These are phyloP conservation scores for Choloepus hoffmanni DNA, from an alignment of 2,113 vertebrate genomes.

Conservation along the genomic window DNA sequence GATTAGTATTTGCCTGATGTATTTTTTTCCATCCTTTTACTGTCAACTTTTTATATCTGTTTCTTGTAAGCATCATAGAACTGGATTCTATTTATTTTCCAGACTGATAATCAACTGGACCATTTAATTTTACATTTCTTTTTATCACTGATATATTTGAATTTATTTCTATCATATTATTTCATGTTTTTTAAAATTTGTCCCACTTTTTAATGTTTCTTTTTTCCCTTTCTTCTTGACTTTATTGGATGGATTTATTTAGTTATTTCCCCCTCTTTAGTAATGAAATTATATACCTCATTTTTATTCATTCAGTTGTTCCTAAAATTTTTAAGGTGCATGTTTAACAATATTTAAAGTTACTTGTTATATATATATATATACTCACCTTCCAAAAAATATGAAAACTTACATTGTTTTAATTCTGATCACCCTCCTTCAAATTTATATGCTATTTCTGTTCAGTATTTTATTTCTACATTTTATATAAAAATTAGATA, in stretches of 20 bases:
- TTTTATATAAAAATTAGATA: no score
- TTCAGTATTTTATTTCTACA: no score
- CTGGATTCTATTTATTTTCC: not conserved
- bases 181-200: not conserved
- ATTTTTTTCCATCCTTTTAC: not conserved
- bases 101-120: not conserved
- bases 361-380: not conserved
- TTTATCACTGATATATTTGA: not conserved
- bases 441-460: no score
- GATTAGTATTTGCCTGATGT: not conserved
- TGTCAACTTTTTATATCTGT: not conserved
- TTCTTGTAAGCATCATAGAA: not conserved
- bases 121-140: not conserved
- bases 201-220: not conserved
- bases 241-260: not conserved
- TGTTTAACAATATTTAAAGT: not conserved
- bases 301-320: not conserved
- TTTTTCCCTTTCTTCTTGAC: not conserved
- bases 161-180: not conserved
- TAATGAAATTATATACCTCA: not conserved
- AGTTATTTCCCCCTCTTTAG: not conserved
- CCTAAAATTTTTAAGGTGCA: not conserved
- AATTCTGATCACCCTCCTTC: no score
- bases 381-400: not conserved
- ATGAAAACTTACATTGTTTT: not conserved